These are phyloP conservation scores for Cyclopterus lumpus DNA, from an alignment of 2,797 vertebrate genomes.

Conservation along the genomic window DNA sequence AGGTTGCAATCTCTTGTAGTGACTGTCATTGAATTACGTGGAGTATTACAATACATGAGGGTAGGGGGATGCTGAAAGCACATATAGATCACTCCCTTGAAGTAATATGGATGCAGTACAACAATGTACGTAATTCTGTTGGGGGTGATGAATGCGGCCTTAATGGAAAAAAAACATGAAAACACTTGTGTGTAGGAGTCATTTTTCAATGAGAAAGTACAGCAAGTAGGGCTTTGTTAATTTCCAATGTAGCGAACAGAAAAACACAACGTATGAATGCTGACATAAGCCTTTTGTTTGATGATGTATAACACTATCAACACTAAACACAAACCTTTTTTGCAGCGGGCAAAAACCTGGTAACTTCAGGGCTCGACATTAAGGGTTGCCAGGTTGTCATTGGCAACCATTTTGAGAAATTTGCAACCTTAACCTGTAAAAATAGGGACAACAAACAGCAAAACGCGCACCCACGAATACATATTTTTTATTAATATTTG, in stretches of 20 bases:
- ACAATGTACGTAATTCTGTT: constrained; percentile 35
- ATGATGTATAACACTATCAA: constrained; percentile 54
- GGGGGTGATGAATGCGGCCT: constrained; percentile 64
- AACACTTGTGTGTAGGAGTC: constrained; percentile 52
- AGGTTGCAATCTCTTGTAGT: constrained; percentile 52
- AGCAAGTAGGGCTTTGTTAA: constrained; percentile 54
- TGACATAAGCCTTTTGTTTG: constrained; percentile 64
- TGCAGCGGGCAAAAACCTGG: constrained; percentile 11
- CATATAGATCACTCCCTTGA: constrained; percentile 61
- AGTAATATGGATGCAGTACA: constrained; percentile 45
- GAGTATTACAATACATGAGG: constrained; percentile 27
- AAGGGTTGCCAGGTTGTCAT: background rate
- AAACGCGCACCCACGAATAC: background rate
- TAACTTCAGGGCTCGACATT: background rate
- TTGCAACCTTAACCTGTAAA: background rate
- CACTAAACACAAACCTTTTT: constrained; percentile 57
- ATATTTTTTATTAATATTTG: background rate
- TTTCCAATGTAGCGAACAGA: constrained; percentile 57
- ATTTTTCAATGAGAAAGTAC: constrained; percentile 33
- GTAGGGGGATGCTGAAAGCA: constrained; percentile 65
- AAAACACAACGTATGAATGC: constrained; percentile 50
- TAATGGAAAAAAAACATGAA: constrained; percentile 58
- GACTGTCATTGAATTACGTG: constrained; percentile 50
- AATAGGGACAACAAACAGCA: background rate
- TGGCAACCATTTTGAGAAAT: background rate